Evolutionary conservation across 2,113 vertebrate species (phyloP).

Genomic region (Neogale vison): DNA sequence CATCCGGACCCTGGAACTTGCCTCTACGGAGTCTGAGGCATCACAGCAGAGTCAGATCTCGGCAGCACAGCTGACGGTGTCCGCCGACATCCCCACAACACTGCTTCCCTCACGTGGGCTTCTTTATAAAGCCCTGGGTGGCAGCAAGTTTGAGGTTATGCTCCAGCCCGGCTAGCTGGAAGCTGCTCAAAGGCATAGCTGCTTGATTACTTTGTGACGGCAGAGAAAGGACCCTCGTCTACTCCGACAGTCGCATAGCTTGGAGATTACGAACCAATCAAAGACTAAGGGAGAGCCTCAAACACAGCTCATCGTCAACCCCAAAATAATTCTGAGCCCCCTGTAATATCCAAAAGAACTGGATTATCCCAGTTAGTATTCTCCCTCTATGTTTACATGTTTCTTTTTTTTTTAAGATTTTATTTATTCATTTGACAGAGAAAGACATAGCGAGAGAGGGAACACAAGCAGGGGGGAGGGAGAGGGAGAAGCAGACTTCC

Average conservation of each 20-base stretch:
- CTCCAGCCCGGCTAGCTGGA: neutral
- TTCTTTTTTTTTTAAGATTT: too few relatives aligned
- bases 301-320: neutral
- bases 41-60: too few relatives aligned
- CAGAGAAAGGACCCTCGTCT: neutral
- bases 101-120: rapidly evolving
- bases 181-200: rapidly evolving
- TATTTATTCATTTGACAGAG: too few relatives aligned
- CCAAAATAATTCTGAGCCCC: neutral
- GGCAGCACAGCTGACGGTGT: rapidly evolving
- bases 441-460: too few relatives aligned
- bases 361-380: too few relatives aligned
- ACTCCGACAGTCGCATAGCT: neutral
- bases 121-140: neutral
- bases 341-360: neutral
- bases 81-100: neutral
- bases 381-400: neutral
- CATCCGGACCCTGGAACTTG: rapidly evolving
- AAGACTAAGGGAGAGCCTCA: neutral
- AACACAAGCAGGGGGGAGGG: too few relatives aligned
- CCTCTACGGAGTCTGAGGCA: too few relatives aligned
- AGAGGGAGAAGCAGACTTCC: too few relatives aligned
- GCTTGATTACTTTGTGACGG: neutral
- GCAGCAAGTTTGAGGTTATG: too few relatives aligned
- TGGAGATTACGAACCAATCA: neutral